These are phyloP conservation scores for Tipula helvola DNA, from an alignment of 2,888 invertebrate genomes.

Conservation along the genomic window DNA sequence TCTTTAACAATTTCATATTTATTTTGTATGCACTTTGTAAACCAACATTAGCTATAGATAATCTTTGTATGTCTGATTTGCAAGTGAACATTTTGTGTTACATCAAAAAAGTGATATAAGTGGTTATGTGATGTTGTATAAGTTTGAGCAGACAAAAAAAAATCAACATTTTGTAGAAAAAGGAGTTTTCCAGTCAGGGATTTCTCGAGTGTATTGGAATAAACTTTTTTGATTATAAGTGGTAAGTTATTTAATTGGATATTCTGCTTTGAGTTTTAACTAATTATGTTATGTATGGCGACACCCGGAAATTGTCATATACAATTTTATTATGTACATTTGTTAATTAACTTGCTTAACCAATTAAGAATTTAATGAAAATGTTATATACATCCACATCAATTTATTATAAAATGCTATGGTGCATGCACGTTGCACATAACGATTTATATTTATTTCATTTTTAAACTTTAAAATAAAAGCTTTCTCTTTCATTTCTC, in stretches of 20 bases:
- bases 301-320: background rate
- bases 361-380: background rate
- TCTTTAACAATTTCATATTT: background rate
- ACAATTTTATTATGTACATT: background rate
- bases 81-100: background rate
- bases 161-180: no score
- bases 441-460: background rate
- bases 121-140: background rate
- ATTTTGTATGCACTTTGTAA: background rate
- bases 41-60: background rate
- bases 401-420: background rate
- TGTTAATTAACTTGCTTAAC: background rate
- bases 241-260: background rate
- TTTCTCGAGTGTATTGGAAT: background rate
- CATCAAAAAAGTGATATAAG: background rate
- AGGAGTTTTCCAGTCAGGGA: no score
- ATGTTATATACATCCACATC: background rate
- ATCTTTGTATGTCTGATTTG: background rate
- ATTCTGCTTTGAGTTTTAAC: background rate
- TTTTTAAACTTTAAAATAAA: background rate
- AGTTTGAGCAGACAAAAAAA: background rate
- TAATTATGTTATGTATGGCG: no score
- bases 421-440: background rate
- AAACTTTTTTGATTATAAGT: background rate
- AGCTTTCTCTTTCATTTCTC: background rate